phyloP scores from a whole-genome alignment of 1,140 invertebrate genomes.

The Macrosteles quadrilineatus region DNA sequence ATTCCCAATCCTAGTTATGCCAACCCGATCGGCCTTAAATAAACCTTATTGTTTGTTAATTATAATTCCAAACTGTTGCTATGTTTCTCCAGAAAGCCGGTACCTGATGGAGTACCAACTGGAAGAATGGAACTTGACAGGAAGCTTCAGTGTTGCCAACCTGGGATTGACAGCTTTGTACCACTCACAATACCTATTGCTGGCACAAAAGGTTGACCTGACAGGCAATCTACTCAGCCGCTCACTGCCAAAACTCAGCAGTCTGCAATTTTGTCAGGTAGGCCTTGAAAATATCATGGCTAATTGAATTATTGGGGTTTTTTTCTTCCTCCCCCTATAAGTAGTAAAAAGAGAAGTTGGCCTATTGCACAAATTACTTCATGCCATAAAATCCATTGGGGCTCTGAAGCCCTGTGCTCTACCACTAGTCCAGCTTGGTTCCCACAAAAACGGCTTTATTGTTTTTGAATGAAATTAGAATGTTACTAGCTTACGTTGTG shows the following conservation, averaged over 20 bases:
- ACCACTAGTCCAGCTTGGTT: no score
- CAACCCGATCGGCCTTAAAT: no score
- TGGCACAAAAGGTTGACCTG: constrained; percentile 40
- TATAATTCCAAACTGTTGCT: no score
- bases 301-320: background rate
- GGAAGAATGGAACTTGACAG: constrained; percentile 46
- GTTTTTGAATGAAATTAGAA: no score
- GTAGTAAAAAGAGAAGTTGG: no score
- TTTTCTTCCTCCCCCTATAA: background rate
- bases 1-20: no score
- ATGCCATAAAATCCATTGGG: no score
- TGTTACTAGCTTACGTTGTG: no score
- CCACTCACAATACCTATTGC: constrained; percentile 55
- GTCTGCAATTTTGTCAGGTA: constrained; percentile 30
- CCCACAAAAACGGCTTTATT: no score
- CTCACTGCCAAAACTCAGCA: constrained; percentile 17
- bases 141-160: constrained; percentile 40
- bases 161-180: constrained; percentile 52
- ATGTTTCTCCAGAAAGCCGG: constrained; percentile 57
- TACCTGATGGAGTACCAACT: constrained; percentile 61
- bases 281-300: background rate
- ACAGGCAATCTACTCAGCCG: constrained; percentile 33
- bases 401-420: no score
- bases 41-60: no score
- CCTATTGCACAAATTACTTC: no score